A percentile compares a stretch with the other conserved stretches of the same genome.
Conservation (phyloP, 2,113 vertebrate species). For the Actenoides hombroni region DNA sequence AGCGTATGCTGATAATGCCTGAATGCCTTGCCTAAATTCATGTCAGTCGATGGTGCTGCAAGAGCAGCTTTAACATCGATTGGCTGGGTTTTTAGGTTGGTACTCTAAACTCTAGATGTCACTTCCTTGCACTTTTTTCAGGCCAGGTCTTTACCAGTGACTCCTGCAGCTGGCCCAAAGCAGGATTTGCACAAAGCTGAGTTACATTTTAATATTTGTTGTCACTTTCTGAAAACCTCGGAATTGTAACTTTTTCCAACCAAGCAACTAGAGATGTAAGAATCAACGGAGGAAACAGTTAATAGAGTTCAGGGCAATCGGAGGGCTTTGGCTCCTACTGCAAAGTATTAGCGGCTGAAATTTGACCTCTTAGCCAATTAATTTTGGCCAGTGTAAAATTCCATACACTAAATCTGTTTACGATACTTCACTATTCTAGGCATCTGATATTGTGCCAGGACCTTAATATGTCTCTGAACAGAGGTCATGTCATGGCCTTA, state of each 20-base stretch:
- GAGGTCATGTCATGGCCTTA: slow-evolving; percentile 67
- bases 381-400: slow-evolving; percentile 75
- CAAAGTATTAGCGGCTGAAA: slow-evolving; percentile 69
- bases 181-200: neutral
- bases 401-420: slow-evolving; percentile 71
- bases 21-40: neutral
- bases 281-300: slow-evolving; percentile 25
- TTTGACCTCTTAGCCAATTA: slow-evolving; percentile 72
- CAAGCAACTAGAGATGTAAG: neutral
- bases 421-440: slow-evolving; percentile 71
- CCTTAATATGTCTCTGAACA: slow-evolving; percentile 64
- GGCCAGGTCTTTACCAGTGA: neutral
- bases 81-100: neutral
- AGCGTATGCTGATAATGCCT: neutral
- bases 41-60: neutral
- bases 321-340: slow-evolving; percentile 55
- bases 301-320: slow-evolving; percentile 17
- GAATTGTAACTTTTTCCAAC: neutral
- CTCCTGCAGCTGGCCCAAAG: neutral
- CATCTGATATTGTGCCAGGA: slow-evolving; percentile 70
- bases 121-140: neutral
- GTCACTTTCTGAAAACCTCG: slow-evolving; percentile 2
- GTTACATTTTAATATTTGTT: neutral
- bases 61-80: neutral
- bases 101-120: neutral